phyloP scores from a whole-genome alignment of 2,797 vertebrate species.

The Sebastes diaconus region DNA sequence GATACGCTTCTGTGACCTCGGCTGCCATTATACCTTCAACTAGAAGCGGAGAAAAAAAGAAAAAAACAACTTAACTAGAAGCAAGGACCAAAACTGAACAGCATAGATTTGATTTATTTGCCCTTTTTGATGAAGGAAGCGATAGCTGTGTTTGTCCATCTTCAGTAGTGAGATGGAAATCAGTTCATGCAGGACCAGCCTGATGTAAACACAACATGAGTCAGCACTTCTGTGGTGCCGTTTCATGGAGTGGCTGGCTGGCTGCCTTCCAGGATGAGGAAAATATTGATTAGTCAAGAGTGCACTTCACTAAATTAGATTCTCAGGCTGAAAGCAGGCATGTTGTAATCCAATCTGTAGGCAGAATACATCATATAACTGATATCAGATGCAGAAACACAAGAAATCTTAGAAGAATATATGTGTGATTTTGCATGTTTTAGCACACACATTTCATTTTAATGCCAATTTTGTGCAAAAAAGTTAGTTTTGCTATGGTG shows the following conservation, averaged over 20 bases:
- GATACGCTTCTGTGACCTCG: slow-evolving; percentile 37
- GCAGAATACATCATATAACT: neutral
- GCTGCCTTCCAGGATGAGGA: neutral
- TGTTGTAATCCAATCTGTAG: slow-evolving; percentile 6
- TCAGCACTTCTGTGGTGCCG: neutral
- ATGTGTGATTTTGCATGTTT: neutral
- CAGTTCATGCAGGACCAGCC: neutral
- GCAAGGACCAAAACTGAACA: neutral
- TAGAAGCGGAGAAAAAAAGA: slow-evolving; percentile 26
- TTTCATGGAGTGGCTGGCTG: neutral
- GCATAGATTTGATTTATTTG: neutral
- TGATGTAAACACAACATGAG: neutral
- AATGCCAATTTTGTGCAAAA: neutral
- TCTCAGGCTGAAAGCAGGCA: neutral
- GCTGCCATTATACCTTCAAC: slow-evolving; percentile 34
- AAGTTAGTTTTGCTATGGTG: neutral
- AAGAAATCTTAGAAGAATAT: neutral
- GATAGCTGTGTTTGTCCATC: neutral
- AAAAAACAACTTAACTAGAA: neutral
- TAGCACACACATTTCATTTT: neutral
- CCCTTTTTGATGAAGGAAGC: neutral
- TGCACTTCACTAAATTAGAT: slow-evolving; percentile 25
- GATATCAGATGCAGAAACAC: neutral
- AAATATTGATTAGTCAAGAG: slow-evolving; percentile 6
- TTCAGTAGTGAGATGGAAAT: neutral